phyloP scores from a whole-genome alignment of 2,888 invertebrate genomes.

The Salpingus planirostris region DNA sequence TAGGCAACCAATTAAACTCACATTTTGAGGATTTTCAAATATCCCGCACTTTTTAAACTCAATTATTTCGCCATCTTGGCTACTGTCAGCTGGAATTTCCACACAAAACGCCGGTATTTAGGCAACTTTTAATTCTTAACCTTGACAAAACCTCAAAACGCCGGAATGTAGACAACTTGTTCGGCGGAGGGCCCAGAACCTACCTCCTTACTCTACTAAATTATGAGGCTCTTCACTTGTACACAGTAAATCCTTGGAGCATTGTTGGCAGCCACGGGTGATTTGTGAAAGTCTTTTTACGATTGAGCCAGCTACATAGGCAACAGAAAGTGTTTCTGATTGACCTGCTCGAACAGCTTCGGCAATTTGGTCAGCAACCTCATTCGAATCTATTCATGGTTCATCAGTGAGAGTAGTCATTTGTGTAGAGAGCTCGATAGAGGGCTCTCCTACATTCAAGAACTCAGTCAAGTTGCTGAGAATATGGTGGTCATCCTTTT shows the following conservation, averaged over 20 bases:
- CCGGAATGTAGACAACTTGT: no score
- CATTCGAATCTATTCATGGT: no score
- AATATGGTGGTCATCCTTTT: conserved; percentile 9
- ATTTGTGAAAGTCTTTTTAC: conserved; percentile 2
- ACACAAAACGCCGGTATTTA: no score
- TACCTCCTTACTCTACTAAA: no score
- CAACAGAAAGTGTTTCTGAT: conserved; percentile 2
- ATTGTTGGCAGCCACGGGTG: background rate
- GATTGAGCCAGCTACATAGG: conserved; percentile 4
- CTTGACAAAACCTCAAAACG: no score
- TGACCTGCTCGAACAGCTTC: conserved; percentile 1
- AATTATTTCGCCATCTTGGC: no score
- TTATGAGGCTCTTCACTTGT: conserved; percentile 3
- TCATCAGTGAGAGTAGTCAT: background rate
- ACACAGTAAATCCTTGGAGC: background rate
- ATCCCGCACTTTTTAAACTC: no score
- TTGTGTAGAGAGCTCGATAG: background rate
- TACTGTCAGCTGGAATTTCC: no score
- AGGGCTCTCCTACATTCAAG: conserved; percentile 1
- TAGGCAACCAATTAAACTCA: no score
- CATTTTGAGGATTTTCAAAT: no score
- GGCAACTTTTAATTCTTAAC: no score
- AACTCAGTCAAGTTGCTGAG: conserved; percentile 5
- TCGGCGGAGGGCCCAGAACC: no score
- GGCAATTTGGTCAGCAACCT: background rate